Base-by-base conservation (phyloP, 2,888 invertebrate species). In the Oligia strigilis region DNA sequence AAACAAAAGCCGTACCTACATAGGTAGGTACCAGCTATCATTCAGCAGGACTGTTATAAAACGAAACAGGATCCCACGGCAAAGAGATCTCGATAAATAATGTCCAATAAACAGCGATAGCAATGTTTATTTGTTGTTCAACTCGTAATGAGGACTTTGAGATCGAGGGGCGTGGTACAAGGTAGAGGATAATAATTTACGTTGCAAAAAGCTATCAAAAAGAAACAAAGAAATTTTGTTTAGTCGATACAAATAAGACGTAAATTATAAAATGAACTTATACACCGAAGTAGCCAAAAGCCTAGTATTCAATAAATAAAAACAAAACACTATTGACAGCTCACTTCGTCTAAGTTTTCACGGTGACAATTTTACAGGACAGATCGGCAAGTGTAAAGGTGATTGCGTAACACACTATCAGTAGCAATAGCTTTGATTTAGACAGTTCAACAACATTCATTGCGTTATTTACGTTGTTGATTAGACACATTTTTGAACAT, bases 91-190 rank as follows among this genome's bases (percentile, higher is more conserved):
- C 92, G 90, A 93, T 94, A 94, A 95, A 95, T 93, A 94, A 93
- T 93, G 93, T 93, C 93, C 94, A 93, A 94, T 94, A 93, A 93
- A 93, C 91, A 91, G 89, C 91, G 91, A 90, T 91, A 85, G 85
- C 91, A 84, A 90, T 93, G 92, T 94, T 94, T 94, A 94, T 94
- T 94, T 94, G 93, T 94, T 94, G 93, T 94, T 93, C 92, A 90
- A 93, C 92, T 94, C 91, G 92, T 94, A 94, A 94, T 94, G 92
- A 95, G 93, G 90, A 92, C 92, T 88, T 88, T 89, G 75, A 86
- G 83, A 87, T 81, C 86, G 72, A 52, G 67, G 62, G 49, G 76
- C 72, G 17, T 83, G 87, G 88, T 85, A 71, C 85, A 88, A 87
- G 81, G 36, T 11, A 81, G 1, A 82, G 74, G 72, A 43, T 40